Percentiles rank a stretch among this genome's conserved stretches.
These are phyloP conservation scores for Sigmodon hispidus DNA, from an alignment of 2,113 vertebrate species.

Conservation along the genomic window DNA sequence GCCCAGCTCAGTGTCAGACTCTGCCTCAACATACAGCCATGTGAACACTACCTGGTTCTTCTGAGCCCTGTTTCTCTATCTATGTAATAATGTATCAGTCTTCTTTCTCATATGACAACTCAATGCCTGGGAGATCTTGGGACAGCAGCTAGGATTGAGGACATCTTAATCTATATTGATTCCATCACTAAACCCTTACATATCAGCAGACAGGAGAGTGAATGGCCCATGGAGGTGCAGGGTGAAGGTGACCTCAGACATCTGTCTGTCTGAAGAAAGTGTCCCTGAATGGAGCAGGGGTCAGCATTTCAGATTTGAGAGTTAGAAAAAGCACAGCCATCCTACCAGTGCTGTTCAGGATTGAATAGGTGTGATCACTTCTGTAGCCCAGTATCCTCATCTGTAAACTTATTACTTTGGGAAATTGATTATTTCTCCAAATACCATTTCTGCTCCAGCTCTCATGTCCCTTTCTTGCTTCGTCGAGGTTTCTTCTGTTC, in stretches of 20 bases:
- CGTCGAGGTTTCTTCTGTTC: not conserved
- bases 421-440: not conserved
- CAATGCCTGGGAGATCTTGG: accelerated
- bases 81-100: not conserved
- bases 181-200: not conserved
- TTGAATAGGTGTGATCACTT: not conserved
- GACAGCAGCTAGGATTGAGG: accelerated
- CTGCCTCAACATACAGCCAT: accelerated
- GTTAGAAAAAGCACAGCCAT: not conserved
- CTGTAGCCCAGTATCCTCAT: too few species aligned
- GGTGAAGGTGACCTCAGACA: too few species aligned
- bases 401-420: not conserved
- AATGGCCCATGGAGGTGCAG: too few species aligned
- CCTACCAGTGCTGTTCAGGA: not conserved
- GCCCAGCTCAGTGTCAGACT: not conserved
- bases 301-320: not conserved
- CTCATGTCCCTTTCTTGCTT: not conserved
- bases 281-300: not conserved
- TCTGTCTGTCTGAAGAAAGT: not conserved
- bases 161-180: accelerated
- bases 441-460: not conserved
- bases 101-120: not conserved
- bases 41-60: not conserved
- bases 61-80: not conserved
- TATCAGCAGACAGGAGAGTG: not conserved